Percentiles rank a stretch among this genome's conserved stretches.
Conservation (phyloP, 2,888 invertebrate species). For the Aphidoletes aphidimyza region DNA sequence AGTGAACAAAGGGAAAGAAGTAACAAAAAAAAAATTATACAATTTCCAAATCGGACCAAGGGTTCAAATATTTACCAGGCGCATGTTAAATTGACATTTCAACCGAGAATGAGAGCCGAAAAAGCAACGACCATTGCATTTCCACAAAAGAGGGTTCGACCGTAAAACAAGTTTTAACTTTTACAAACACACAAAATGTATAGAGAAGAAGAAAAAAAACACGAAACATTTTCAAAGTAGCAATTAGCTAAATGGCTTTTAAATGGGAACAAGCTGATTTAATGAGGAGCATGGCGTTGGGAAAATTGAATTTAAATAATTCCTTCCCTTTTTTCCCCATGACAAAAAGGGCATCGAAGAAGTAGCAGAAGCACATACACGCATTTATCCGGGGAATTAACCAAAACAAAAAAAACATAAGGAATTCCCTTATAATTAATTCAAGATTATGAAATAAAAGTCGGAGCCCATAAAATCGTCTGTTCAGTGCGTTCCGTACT, state of each 20-base stretch:
- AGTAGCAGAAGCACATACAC: neutral
- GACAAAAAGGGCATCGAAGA: no score
- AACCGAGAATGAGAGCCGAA: neutral
- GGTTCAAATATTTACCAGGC: neutral
- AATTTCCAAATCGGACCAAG: neutral
- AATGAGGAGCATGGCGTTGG: neutral
- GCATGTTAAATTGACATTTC: neutral
- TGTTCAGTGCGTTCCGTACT: neutral
- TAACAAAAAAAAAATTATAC: no score
- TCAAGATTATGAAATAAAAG: slow-evolving; percentile 10
- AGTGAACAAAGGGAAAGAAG: no score
- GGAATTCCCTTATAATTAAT: slow-evolving; percentile 18
- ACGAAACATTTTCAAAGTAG: neutral
- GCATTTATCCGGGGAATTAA: neutral
- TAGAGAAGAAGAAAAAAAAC: neutral
- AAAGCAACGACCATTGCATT: no score
- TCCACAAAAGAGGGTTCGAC: neutral
- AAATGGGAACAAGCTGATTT: neutral
- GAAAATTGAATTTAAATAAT: slow-evolving; percentile 19
- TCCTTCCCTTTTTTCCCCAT: neutral
- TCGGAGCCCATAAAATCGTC: neutral
- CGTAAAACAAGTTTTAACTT: neutral
- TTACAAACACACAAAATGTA: no score
- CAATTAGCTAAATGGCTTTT: slow-evolving; percentile 26
- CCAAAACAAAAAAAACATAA: neutral